A percentile compares a stretch with the other conserved stretches of the same genome.
These are phyloP conservation scores for Haliclona indistincta DNA, from an alignment of 37 sponge, comb jelly and placozoan species.

Conservation along the genomic window DNA sequence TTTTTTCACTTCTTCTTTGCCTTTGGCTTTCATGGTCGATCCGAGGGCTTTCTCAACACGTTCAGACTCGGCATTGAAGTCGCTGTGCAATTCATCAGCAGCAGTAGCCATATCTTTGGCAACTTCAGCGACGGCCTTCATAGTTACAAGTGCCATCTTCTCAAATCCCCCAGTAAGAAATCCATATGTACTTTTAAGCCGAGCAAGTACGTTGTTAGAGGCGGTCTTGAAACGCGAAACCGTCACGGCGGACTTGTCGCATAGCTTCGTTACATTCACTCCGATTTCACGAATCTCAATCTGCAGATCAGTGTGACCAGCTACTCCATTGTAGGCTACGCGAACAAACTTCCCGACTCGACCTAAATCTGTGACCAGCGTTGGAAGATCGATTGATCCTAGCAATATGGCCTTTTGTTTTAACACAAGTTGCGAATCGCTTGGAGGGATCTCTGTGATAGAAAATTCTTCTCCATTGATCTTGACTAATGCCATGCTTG, in stretches of 20 bases:
- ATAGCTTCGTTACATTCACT: not conserved
- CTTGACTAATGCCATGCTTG: no score
- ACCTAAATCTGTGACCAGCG: not conserved
- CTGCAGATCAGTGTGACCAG: not conserved
- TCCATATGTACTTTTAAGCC: not conserved
- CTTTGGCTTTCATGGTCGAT: not conserved
- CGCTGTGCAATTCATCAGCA: not conserved
- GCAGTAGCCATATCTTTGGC: not conserved
- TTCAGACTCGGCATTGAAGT: not conserved
- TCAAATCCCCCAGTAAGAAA: not conserved
- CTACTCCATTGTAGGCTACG: not conserved
- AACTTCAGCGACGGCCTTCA: not conserved
- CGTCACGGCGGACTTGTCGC: not conserved
- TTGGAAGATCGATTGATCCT: not conserved
- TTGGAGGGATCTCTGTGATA: not conserved
- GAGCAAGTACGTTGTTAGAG: not conserved
- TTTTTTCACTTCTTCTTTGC: no score
- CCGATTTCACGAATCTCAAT: not conserved
- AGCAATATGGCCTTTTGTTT: not conserved
- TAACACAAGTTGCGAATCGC: not conserved
- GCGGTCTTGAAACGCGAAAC: not conserved
- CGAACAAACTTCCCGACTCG: not conserved
- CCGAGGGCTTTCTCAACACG: not conserved
- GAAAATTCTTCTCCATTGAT: no score
- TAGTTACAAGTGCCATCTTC: not conserved